phyloP scores from a whole-genome alignment of 37 sponge, comb jelly and placozoan species.

The Beroe ovata region DNA sequence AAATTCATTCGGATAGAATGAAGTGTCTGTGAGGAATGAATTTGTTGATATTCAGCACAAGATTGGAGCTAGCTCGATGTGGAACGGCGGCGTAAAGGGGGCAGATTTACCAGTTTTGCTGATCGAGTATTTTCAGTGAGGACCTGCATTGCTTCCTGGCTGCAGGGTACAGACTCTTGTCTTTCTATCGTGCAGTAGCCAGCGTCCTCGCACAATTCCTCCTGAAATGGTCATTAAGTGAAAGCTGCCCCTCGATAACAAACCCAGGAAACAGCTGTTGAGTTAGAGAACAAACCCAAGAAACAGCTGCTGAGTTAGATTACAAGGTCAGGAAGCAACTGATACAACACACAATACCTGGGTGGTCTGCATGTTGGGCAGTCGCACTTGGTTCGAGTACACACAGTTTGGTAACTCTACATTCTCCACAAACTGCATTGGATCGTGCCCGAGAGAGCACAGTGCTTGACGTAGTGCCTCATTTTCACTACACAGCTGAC shows the following conservation, averaged over 20 bases:
- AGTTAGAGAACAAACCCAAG: no score
- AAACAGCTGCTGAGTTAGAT: no score
- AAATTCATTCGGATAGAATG: no score
- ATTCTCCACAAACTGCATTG: conserved; percentile 50
- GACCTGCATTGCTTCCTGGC: conserved; percentile 28
- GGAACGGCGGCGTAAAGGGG: no score
- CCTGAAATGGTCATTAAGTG: no score
- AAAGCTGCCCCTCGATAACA: no score
- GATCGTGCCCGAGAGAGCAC: conserved; percentile 55
- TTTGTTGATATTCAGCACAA: no score
- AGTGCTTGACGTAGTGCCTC: conserved; percentile 51
- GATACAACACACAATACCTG: no score
- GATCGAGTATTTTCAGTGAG: conserved; percentile 2
- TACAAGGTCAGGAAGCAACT: no score
- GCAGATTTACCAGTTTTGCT: no score
- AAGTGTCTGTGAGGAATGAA: not conserved
- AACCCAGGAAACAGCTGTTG: no score
- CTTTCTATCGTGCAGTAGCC: conserved; percentile 63
- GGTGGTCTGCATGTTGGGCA: not conserved
- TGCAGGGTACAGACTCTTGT: conserved; percentile 5
- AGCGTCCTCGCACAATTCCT: conserved; percentile 49
- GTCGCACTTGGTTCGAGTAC: not conserved
- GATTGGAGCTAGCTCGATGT: no score
- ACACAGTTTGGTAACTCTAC: conserved; percentile 57
- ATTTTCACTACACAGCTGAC: conserved; percentile 31